Percentiles rank a stretch among this genome's conserved stretches.
These are phyloP conservation scores for Myotis daubentonii DNA, from an alignment of 2,797 vertebrate genomes.

Conservation along the genomic window DNA sequence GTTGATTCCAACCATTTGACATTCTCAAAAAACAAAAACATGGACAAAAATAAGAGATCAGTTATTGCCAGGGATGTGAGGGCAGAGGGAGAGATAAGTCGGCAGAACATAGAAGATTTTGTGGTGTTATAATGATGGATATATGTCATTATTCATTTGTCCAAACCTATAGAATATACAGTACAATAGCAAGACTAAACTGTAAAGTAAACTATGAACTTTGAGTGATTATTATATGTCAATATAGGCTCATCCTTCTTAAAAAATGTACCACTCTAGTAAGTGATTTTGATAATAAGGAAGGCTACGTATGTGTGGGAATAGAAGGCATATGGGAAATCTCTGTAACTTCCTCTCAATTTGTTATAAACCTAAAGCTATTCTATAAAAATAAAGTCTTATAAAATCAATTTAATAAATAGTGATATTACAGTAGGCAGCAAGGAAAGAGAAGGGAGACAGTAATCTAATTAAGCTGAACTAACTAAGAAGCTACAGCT, in stretches of 20 bases:
- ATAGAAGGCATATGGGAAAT: not conserved
- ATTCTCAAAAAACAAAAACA: not conserved
- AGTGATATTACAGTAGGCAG: not conserved
- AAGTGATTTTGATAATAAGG: not conserved
- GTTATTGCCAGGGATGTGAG: not conserved
- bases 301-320: not conserved
- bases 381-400: not conserved
- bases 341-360: not conserved
- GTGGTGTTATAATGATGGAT: not conserved
- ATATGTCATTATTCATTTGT: not conserved
- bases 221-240: not conserved
- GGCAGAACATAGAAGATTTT: not conserved
- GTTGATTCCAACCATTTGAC: not conserved
- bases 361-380: not conserved
- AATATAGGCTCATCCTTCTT: not conserved
- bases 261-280: not conserved
- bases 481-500: not conserved
- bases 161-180: not conserved
- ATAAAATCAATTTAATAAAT: not conserved
- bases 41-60: not conserved
- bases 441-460: not conserved
- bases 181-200: not conserved
- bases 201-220: not conserved
- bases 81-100: not conserved
- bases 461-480: not conserved